Evolutionary conservation across 92 coral and sea anemone species (phyloP).

Genomic region (Heteractis magnifica): DNA sequence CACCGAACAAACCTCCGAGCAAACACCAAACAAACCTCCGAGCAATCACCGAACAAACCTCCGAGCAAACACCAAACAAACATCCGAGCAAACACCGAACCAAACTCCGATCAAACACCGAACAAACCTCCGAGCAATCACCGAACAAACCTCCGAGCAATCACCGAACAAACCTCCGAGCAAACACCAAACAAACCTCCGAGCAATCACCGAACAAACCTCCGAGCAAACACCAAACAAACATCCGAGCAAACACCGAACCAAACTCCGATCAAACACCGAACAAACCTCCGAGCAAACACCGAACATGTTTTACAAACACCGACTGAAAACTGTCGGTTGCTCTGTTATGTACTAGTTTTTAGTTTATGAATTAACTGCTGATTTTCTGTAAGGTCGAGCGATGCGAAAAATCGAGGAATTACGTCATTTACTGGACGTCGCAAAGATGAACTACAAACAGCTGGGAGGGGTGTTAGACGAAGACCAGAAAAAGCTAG

Average conservation of each 20-base stretch:
- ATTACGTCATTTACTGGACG: conserved; percentile 78
- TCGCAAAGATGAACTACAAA: conserved; percentile 97
- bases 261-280: too few relatives aligned
- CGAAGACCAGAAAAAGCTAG: conserved; percentile 90
- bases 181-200: too few relatives aligned
- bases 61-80: neutral
- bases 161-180: neutral
- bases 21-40: too few relatives aligned
- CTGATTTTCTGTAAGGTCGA: conserved; percentile 63
- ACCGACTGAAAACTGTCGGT: neutral
- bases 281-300: too few relatives aligned
- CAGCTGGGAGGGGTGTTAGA: conserved; percentile 94
- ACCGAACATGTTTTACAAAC: neutral
- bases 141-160: too few relatives aligned
- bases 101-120: neutral
- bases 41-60: too few relatives aligned
- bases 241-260: too few relatives aligned
- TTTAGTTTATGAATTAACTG: neutral
- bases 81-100: neutral
- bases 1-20: too few relatives aligned
- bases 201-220: neutral
- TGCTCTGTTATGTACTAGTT: too few relatives aligned
- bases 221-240: neutral
- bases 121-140: neutral
- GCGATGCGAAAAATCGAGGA: conserved; percentile 99